Base-by-base conservation (phyloP, 2,797 vertebrate species). In the Enteromius argenteus region DNA sequence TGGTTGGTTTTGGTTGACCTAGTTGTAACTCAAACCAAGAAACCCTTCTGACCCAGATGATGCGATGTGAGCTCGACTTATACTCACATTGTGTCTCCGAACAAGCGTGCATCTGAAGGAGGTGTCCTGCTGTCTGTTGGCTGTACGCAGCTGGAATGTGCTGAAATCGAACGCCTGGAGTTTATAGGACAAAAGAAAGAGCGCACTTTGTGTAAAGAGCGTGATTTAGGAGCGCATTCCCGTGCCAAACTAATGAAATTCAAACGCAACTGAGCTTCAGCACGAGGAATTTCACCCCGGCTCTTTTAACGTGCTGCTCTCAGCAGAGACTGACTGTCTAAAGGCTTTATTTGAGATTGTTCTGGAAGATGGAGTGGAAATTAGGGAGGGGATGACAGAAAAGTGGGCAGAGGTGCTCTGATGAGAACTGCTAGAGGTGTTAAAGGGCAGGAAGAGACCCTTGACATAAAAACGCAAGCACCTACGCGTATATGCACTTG, bases 371-470 rank as follows among this genome's bases (percentile, higher is more conserved):
- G 11, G 19, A 60, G 64, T 62, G 51, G 32, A 67, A 84, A 69
- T 60, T 21, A 78, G 39, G 27, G 66, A 79, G 66, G 82, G 72
- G 37, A 68, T 76, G 62, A 82, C 30, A 81, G 9, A 80, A 32
- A 60, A 71, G 5, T 3, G 9, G 10, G 64, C 19, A 14, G 66
- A 67, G 72, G 15, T 68, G 60, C 11, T 42, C n/a, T 68, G 60
- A 78, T 78, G 53, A 84, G 75, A 84, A 64, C 21, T 62, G 53
- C 5, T 1, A 27, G 49, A 84, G 75, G 83, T 84, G 83, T 84
- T 62, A 51, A 79, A 71, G 27, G 35, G 35, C 73, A 58, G 75
- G 74, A 84, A 84, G 73, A 72, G 83, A 79, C 75, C 83, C 83
- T 71, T 44, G 32, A 60, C 62, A 68, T 84, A n/a, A 32, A 32